Conservation (phyloP, 1,140 invertebrate genomes). For the Neuroterus valhalla region DNA sequence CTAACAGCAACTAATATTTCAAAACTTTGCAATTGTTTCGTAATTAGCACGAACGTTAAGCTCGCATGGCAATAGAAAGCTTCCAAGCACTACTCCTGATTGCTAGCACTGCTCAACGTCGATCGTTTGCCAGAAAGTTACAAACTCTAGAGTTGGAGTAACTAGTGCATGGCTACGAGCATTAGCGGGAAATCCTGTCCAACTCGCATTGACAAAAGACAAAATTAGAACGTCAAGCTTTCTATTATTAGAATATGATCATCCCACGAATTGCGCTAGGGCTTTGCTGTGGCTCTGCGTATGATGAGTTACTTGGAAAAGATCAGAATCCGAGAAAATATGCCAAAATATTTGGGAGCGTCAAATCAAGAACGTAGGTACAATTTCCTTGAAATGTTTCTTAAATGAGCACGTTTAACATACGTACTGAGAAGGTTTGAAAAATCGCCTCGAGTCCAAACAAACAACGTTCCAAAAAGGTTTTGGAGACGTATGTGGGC, state of each 20-base stretch:
- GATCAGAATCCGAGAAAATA: too few relatives aligned
- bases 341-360: too few relatives aligned
- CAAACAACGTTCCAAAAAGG: too few relatives aligned
- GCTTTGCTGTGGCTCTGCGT: too few relatives aligned
- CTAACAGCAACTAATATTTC: constrained; percentile 1
- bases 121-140: constrained; percentile 26
- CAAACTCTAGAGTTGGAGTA: constrained; percentile 13
- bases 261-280: too few relatives aligned
- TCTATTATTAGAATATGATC: not conserved
- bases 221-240: constrained; percentile 20
- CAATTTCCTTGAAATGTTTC: too few relatives aligned
- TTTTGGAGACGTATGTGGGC: too few relatives aligned
- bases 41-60: constrained; percentile 28
- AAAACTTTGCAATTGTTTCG: constrained; percentile 22
- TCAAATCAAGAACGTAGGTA: too few relatives aligned
- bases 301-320: too few relatives aligned
- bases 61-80: constrained; percentile 22
- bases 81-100: constrained; percentile 21
- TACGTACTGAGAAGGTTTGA: too few relatives aligned
- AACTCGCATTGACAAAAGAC: constrained; percentile 23
- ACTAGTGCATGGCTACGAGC: constrained; percentile 7
- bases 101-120: constrained; percentile 22
- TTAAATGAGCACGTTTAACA: too few relatives aligned
- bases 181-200: constrained; percentile 3
- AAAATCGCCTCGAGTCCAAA: too few relatives aligned